Evolutionary conservation across 2,113 vertebrate species (phyloP).

Genomic region (Eretmodus cyanostictus): DNA sequence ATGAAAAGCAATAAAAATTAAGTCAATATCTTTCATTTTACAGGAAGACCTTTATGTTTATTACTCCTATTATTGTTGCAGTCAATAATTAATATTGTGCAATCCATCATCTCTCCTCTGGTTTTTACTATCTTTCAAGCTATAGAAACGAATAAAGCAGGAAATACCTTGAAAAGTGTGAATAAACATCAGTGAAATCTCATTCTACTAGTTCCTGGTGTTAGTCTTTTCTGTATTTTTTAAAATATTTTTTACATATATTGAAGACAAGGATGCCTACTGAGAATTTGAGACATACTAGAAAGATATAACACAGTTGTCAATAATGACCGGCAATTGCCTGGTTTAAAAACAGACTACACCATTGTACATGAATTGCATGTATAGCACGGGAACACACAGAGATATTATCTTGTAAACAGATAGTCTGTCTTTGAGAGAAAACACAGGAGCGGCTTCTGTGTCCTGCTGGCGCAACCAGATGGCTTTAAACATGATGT

Average conservation of each 20-base stretch:
- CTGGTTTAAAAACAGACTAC: slow-evolving; percentile 12
- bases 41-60: not conserved
- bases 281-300: not conserved
- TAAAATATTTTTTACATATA: accelerated
- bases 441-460: not conserved
- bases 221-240: not conserved
- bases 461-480: slow-evolving; percentile 28
- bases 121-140: not conserved
- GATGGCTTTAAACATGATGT: slow-evolving; percentile 38
- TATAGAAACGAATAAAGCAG: not conserved
- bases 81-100: not conserved
- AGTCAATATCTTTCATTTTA: not conserved
- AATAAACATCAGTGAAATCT: not conserved
- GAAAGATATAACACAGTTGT: not conserved
- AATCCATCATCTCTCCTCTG: not conserved
- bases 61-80: not conserved
- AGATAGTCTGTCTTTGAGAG: slow-evolving; percentile 1
- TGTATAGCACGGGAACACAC: not conserved
- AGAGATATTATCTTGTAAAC: not conserved
- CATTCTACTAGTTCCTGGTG: not conserved
- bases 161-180: not conserved
- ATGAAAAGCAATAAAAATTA: not conserved
- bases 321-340: slow-evolving; percentile 8
- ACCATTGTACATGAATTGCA: not conserved
- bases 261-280: not conserved